Base-by-base conservation (phyloP, 64 coral and sea anemone genomes). In the Montipora sp. region DNA sequence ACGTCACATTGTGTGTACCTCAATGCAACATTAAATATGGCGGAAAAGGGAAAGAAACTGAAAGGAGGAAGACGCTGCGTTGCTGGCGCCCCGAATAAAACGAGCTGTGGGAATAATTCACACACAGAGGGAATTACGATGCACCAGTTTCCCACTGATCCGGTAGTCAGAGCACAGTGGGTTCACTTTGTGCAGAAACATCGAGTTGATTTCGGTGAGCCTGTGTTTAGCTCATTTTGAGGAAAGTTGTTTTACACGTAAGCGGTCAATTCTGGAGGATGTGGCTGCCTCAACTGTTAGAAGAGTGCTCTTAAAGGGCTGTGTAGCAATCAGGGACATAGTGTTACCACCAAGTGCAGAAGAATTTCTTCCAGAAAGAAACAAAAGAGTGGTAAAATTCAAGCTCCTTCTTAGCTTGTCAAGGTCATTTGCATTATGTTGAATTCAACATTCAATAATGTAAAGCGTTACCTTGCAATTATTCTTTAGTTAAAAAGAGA, bases 131-230 rank as follows among this genome's bases (percentile, higher is more conserved):
- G 87, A 57, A 89, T 77, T 48, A 88, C 87, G 20, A 88, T 88
- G 87, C 87, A 88, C 72, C 87, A 75, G 73, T 88, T 88, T 76
- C 87, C 87, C 72, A 75, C 87, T 88, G 72, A 87, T 22, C 8
- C 5, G 13, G 5, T 14, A 51, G 49, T 22, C 51, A 50, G 46
- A 75, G 16, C 66, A 51, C 44, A 74, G 71, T 47, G 70, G 50
- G 47, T 45, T 71, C 57, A 8, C 6, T 66, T 16, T 47, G 82
- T 92, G 43, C 80, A 92, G 53, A 77, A 47, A 84, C 92, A 89
- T 88, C 92, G 87, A 24, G 60, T 50, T 14, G 79, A 94, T 83
- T 93, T 77, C 47, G 8, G 59, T 23, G 46, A 90, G 61, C 16
- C 19, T 87, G 73, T 87, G 82, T 51, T 55, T 10, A 55, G 51